phyloP scores from a whole-genome alignment of 2,797 vertebrate species.

The Scarus forsteni region DNA sequence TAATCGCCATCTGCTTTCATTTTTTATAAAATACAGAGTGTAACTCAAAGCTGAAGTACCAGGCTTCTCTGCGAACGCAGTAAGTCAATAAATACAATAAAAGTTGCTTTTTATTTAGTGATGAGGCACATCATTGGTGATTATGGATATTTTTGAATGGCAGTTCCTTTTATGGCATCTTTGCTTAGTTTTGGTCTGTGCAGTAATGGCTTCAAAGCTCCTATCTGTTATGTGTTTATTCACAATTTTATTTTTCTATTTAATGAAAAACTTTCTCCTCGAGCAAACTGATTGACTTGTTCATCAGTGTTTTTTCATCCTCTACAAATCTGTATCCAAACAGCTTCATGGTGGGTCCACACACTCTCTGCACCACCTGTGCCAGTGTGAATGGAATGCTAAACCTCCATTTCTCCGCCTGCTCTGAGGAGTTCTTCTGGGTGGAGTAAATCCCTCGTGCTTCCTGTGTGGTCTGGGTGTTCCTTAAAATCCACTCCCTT shows the following conservation, averaged over 20 bases:
- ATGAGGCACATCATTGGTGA: conserved; percentile 64
- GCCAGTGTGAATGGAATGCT: conserved; percentile 94
- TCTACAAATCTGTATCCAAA: conserved; percentile 93
- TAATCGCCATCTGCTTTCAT: conserved; percentile 29
- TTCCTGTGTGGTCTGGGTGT: conserved; percentile 89
- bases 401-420: conserved; percentile 97
- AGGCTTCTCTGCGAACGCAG: conserved; percentile 27
- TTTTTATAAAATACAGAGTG: conserved; percentile 35
- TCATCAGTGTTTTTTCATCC: conserved; percentile 85
- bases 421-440: conserved; percentile 95
- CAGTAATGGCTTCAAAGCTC: conserved; percentile 42
- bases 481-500: conserved; percentile 92
- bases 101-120: conserved; percentile 51
- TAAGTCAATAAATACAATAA: conserved; percentile 58
- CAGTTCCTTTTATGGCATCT: conserved; percentile 14
- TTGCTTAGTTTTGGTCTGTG: conserved; percentile 48
- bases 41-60: conserved; percentile 37
- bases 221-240: conserved; percentile 17
- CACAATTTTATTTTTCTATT: conserved; percentile 20
- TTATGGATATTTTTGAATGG: conserved; percentile 25
- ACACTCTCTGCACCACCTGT: conserved; percentile 93
- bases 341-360: conserved; percentile 91
- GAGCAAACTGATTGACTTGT: conserved; percentile 93
- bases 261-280: conserved; percentile 85
- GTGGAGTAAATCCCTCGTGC: conserved; percentile 92